These are phyloP conservation scores for Ellobius talpinus DNA, from an alignment of 2,113 vertebrate genomes.

Conservation along the genomic window DNA sequence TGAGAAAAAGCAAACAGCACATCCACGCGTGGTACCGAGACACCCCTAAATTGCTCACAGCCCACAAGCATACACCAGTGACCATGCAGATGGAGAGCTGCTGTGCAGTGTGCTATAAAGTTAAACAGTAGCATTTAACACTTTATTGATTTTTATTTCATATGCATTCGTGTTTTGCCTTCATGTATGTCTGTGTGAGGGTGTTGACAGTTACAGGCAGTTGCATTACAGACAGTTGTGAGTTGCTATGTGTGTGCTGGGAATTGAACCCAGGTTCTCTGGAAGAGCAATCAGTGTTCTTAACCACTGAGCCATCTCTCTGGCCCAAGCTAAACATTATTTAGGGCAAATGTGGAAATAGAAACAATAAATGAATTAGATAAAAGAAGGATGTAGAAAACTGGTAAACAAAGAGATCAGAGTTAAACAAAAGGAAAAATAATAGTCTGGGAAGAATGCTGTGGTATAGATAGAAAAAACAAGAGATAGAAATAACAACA, in stretches of 20 bases:
- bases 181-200: background rate
- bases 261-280: background rate
- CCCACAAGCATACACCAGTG: too few species aligned
- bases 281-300: background rate
- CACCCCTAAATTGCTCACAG: background rate
- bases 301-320: background rate
- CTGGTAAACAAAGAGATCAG: background rate
- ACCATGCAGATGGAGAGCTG: background rate
- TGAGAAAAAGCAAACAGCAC: background rate
- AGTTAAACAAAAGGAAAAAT: background rate
- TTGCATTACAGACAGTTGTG: background rate
- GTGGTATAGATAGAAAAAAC: background rate
- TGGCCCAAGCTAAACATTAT: background rate
- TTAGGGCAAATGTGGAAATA: background rate
- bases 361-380: background rate
- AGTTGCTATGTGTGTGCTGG: background rate
- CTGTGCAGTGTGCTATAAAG: background rate
- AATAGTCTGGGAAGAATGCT: background rate
- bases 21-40: background rate
- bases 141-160: background rate
- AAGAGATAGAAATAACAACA: background rate
- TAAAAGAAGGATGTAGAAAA: background rate
- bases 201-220: background rate
- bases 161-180: background rate
- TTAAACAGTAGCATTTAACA: background rate